Conservation (phyloP, 2,797 vertebrate genomes). For the Peromyscus eremicus region DNA sequence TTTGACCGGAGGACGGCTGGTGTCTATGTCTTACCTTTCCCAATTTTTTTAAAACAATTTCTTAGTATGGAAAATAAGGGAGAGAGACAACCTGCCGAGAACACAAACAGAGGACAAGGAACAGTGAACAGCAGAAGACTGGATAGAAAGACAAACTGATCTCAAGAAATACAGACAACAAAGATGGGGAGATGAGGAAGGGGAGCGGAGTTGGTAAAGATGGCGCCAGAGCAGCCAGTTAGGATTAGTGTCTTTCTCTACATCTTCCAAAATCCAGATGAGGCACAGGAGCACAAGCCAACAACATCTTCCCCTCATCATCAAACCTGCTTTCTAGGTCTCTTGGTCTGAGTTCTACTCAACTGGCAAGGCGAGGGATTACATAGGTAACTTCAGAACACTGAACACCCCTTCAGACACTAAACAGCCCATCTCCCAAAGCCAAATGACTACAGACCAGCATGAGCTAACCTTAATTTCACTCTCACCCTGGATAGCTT, state of each 20-base stretch:
- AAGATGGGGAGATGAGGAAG: background rate
- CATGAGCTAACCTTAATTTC: constrained; percentile 45
- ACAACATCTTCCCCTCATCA: background rate
- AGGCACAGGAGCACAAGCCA: background rate
- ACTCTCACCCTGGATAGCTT: background rate
- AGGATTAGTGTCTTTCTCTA: background rate
- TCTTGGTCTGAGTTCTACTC: background rate
- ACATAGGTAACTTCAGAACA: background rate
- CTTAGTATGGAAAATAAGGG: background rate
- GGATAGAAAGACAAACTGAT: background rate
- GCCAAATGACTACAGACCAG: background rate
- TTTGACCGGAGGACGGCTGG: constrained; percentile 1
- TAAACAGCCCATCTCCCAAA: background rate
- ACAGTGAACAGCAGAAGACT: background rate
- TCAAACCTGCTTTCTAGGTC: background rate
- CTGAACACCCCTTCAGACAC: background rate
- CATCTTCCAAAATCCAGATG: background rate
- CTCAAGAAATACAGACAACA: background rate
- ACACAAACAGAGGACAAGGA: background rate
- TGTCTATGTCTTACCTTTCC: background rate
- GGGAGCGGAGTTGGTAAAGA: background rate
- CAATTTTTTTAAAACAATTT: background rate
- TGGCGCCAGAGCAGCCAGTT: background rate
- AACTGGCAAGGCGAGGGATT: background rate
- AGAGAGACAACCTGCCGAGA: background rate